phyloP scores from a whole-genome alignment of 2,113 vertebrate species.

The Crypturellus undulatus region DNA sequence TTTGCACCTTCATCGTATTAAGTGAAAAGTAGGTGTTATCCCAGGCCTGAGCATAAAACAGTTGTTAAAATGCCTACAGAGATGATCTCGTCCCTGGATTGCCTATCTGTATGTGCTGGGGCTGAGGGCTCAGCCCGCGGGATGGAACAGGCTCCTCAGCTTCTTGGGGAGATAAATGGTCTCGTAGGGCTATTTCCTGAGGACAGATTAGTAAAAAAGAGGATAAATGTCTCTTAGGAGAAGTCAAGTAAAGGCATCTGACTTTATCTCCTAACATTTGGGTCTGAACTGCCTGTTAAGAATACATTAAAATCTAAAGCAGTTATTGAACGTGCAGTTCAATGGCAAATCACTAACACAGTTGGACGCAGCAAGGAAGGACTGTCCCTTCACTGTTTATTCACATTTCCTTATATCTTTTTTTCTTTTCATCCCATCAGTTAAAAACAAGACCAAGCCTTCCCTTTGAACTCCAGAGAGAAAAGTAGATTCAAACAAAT shows the following conservation, averaged over 20 bases:
- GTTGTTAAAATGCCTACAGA: background rate
- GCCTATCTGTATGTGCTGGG: background rate
- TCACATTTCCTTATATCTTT: background rate
- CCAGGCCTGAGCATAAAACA: conserved; percentile 19
- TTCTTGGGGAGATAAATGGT: background rate
- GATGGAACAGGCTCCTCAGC: background rate
- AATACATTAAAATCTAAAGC: background rate
- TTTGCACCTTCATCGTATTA: conserved; percentile 60
- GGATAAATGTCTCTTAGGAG: background rate
- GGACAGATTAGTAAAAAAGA: background rate
- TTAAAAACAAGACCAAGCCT: background rate
- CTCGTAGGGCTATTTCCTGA: background rate
- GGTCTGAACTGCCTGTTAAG: background rate
- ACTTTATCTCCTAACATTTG: background rate
- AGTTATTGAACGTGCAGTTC: background rate
- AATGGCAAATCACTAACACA: background rate
- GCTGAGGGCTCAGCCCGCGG: background rate
- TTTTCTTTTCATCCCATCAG: background rate
- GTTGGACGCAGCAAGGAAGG: background rate
- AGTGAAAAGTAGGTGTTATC: conserved; percentile 69
- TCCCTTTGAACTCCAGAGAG: background rate
- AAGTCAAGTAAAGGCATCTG: background rate
- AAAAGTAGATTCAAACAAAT: conserved; percentile 24
- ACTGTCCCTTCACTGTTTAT: background rate
- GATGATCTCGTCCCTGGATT: background rate